A percentile compares a stretch with the other conserved stretches of the same genome.
Evolutionary conservation across 2,797 vertebrate species (phyloP).

Genomic region (Mallotus villosus): DNA sequence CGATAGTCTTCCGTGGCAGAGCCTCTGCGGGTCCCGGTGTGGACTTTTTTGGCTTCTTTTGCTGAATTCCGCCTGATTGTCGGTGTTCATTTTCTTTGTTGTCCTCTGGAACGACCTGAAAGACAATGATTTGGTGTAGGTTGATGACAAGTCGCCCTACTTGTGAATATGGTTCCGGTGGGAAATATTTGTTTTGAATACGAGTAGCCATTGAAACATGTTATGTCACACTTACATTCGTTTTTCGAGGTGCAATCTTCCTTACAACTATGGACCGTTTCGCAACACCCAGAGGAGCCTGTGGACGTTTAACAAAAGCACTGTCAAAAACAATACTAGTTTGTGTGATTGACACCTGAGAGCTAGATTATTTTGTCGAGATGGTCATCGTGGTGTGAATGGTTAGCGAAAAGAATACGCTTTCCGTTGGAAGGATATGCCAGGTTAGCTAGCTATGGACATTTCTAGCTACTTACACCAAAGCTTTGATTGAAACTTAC

Average conservation of each 20-base stretch:
- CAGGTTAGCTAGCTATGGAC: neutral
- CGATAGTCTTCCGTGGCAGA: conserved; percentile 10
- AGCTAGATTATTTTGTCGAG: neutral
- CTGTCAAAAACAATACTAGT: neutral
- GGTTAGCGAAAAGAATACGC: conserved; percentile 15
- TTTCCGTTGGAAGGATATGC: neutral
- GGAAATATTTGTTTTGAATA: neutral
- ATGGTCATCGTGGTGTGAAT: conserved; percentile 23
- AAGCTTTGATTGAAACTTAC: neutral
- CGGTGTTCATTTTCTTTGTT: conserved; percentile 50
- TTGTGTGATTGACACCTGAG: neutral
- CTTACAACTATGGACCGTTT: conserved; percentile 49
- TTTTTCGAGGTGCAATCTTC: conserved; percentile 68
- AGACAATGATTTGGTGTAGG: neutral
- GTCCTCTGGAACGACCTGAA: conserved; percentile 34
- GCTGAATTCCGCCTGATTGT: conserved; percentile 16
- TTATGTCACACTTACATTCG: conserved; percentile 38
- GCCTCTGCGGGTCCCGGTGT: conserved; percentile 26
- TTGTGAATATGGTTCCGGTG: neutral
- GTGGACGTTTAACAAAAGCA: neutral
- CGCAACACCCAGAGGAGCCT: neutral
- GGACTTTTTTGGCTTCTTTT: conserved; percentile 34
- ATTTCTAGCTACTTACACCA: neutral
- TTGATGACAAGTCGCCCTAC: neutral
- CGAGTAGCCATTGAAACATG: neutral